Evolutionary conservation across 2,113 vertebrate genomes (phyloP).

Genomic region (Zingel zingel): DNA sequence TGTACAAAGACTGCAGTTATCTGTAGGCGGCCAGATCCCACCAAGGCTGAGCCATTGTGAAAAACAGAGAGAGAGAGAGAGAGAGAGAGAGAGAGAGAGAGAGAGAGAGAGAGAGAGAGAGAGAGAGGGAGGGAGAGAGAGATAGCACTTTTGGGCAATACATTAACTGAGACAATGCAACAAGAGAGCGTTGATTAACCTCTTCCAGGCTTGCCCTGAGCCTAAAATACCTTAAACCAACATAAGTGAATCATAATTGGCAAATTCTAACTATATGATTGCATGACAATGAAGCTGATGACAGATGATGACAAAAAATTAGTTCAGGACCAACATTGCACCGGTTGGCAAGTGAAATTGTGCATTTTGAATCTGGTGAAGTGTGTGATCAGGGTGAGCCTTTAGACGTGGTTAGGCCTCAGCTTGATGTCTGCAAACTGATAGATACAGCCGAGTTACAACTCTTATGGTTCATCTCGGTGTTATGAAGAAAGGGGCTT

Average conservation of each 20-base stretch:
- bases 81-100: conserved; percentile 32
- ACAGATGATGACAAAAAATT: conserved; percentile 60
- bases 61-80: conserved; percentile 58
- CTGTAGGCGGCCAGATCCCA: conserved; percentile 78
- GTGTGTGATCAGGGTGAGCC: conserved; percentile 38
- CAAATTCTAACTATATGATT: conserved; percentile 76
- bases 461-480: conserved; percentile 28
- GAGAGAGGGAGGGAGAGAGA: conserved; percentile 1
- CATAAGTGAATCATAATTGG: conserved; percentile 72
- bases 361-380: conserved; percentile 30
- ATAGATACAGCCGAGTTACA: conserved; percentile 27
- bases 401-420: not conserved
- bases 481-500: conserved; percentile 64
- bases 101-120: conserved; percentile 24
- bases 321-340: conserved; percentile 58
- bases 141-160: conserved; percentile 68
- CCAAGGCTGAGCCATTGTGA: conserved; percentile 77
- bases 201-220: conserved; percentile 61
- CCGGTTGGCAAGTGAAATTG: conserved; percentile 26
- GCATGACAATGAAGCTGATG: conserved; percentile 78
- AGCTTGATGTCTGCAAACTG: conserved; percentile 39
- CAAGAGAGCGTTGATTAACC: conserved; percentile 80
- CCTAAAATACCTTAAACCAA: conserved; percentile 72
- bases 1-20: conserved; percentile 80
- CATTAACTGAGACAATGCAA: conserved; percentile 77